Evolutionary conservation across 1,140 invertebrate species (phyloP), one percentile per base, ranked within the genome.

Genomic region (Palaemon carinicauda): DNA sequence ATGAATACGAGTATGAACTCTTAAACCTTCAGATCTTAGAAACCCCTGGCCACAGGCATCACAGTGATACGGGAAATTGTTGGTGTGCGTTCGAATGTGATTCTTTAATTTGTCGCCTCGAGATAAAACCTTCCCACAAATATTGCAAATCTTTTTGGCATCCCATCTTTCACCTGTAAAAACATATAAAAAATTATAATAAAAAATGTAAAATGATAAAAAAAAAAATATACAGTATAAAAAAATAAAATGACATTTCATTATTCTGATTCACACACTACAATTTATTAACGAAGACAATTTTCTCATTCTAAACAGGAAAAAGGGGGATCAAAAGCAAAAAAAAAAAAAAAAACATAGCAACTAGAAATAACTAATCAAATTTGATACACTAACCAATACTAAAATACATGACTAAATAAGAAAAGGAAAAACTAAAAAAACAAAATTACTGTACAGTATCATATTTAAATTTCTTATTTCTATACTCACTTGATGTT

Each of bases 91-190:
- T 54, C 84, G 84, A 27, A 86, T 86, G 78, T 86, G 84, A 80
- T 86, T 86, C 84, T 86, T 86, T 60, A 86, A 69, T 78, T 86
- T 86, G 51, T 86, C 84, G 56, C 84, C 84, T 15, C 84, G 84
- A 41, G 84, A 86, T 17, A 86, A 78, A 15, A 86, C 84, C 74
- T 86, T 86, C 33, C 84, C 84, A 86, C 84, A 86, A 53, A 86
- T 86, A 53, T 86, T 86, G 29, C 84, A 86, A 1, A 86, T 78
- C 50, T 86, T 86, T 60, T 86, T 86, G 0, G 84, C 80, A 41
- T 86, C 84, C 84, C 84, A 86, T 3, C 84, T 77, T 74, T 80
- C 84, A 86, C 77, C 84, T 86, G 56, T 12, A 80, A 86, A n/a
- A 31, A 80, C 0, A 21, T 31, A n/a, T n/a, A n/a, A n/a, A n/a